Conservation (phyloP, 2,113 vertebrate genomes). For the Cettia cetti region DNA sequence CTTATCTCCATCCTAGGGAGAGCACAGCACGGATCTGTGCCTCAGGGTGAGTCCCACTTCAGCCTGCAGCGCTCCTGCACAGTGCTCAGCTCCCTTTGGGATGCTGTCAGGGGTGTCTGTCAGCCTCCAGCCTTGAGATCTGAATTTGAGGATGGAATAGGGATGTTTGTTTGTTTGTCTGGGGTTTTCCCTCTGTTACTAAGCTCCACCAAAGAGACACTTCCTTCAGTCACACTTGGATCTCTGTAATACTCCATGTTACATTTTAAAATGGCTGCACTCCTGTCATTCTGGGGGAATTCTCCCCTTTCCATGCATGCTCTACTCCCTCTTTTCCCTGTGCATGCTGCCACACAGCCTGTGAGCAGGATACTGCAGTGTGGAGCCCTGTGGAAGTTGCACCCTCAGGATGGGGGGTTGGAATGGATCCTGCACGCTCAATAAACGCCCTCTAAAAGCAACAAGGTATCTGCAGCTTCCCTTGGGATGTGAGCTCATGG, state of each 20-base stretch:
- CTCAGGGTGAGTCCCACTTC: not conserved
- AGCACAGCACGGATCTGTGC: not conserved
- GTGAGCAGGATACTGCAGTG: accelerated
- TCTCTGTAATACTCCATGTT: not conserved
- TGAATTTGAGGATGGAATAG: not conserved
- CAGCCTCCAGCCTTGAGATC: not conserved
- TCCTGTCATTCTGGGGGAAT: not conserved
- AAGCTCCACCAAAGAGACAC: not conserved
- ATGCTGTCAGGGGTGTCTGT: not conserved
- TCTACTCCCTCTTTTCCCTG: not conserved
- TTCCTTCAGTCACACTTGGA: not conserved
- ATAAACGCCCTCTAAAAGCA: not conserved
- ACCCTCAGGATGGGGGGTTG: not conserved
- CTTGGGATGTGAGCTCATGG: not conserved
- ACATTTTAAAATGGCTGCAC: not conserved
- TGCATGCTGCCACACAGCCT: not conserved
- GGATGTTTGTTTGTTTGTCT: not conserved
- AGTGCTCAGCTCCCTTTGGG: not conserved
- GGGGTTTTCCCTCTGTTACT: not conserved
- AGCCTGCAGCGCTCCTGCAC: not conserved
- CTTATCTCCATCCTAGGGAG: not conserved
- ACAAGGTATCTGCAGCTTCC: not conserved
- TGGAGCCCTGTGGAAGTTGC: not conserved
- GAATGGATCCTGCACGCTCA: not conserved
- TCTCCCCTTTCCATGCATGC: not conserved